These are phyloP conservation scores for Sceloporus undulatus DNA, from an alignment of 2,113 vertebrate genomes.

Conservation along the genomic window DNA sequence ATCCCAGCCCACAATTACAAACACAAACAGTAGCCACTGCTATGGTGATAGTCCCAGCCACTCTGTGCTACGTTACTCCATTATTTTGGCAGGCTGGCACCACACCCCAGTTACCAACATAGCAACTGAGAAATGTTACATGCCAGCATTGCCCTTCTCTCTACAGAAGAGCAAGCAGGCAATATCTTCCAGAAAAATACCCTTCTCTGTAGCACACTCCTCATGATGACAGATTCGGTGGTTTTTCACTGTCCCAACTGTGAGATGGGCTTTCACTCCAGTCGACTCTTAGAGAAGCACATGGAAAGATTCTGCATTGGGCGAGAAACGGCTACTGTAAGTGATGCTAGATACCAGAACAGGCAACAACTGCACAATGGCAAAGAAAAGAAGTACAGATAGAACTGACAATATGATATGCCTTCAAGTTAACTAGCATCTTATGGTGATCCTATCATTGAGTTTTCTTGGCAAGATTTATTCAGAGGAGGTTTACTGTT, in stretches of 20 bases:
- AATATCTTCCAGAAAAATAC: background rate
- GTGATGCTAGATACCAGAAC: background rate
- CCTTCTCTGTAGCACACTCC: background rate
- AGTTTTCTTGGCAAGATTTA: no score
- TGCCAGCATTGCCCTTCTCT: background rate
- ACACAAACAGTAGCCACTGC: constrained; percentile 25
- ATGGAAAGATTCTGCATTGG: constrained; percentile 38
- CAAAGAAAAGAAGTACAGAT: constrained; percentile 14
- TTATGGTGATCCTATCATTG: no score
- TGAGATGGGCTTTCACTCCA: constrained; percentile 26
- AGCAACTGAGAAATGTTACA: constrained; percentile 27
- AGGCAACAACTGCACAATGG: background rate
- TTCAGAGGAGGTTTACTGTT: no score
- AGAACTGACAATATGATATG: background rate
- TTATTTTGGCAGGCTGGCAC: constrained; percentile 8
- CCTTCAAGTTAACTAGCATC: no score
- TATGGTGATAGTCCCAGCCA: constrained; percentile 11
- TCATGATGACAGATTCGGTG: constrained; percentile 5
- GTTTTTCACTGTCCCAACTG: constrained; percentile 19
- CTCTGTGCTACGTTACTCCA: background rate
- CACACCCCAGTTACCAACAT: constrained; percentile 24
- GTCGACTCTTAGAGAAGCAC: constrained; percentile 28
- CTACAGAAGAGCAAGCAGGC: background rate
- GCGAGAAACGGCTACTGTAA: background rate
- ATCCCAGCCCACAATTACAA: background rate